Percentiles rank a stretch among this genome's conserved stretches.
Evolutionary conservation across 2,113 vertebrate genomes (phyloP).

Genomic region (Cnemophilus loriae): DNA sequence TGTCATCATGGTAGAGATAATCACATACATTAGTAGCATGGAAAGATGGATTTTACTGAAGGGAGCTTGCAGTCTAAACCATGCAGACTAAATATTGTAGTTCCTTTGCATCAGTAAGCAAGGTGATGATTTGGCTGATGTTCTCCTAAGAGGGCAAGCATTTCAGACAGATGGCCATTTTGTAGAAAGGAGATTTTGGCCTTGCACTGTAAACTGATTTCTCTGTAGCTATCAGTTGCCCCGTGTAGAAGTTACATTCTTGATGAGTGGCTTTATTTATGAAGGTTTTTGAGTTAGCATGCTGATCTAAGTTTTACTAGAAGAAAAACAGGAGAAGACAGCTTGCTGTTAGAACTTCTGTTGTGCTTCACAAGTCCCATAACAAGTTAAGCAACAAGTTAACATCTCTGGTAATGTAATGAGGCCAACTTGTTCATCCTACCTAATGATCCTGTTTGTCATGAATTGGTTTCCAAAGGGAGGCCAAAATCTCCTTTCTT

Average conservation of each 20-base stretch:
- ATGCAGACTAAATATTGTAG: not conserved
- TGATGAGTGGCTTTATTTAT: not conserved
- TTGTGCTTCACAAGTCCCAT: not conserved
- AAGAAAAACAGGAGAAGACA: not conserved
- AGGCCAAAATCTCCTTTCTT: not conserved
- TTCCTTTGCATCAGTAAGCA: not conserved
- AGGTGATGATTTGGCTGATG: accelerated
- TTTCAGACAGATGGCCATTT: not conserved
- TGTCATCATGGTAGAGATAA: not conserved
- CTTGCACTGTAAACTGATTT: not conserved
- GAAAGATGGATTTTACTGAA: not conserved
- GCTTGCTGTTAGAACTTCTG: not conserved
- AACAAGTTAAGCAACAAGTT: not conserved
- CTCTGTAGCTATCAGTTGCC: not conserved
- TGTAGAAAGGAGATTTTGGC: not conserved
- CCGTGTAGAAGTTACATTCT: not conserved
- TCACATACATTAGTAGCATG: not conserved
- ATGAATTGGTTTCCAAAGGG: not conserved
- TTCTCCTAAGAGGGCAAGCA: not conserved
- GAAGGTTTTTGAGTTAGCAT: not conserved
- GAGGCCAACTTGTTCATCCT: not conserved
- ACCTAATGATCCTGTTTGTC: not conserved
- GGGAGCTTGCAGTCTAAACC: not conserved
- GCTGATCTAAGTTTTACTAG: not conserved
- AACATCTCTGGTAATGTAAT: not conserved